Percentiles rank a stretch among this genome's conserved stretches.
phyloP scores from a whole-genome alignment of 2,888 invertebrate species.

The Lycaena phlaeas region DNA sequence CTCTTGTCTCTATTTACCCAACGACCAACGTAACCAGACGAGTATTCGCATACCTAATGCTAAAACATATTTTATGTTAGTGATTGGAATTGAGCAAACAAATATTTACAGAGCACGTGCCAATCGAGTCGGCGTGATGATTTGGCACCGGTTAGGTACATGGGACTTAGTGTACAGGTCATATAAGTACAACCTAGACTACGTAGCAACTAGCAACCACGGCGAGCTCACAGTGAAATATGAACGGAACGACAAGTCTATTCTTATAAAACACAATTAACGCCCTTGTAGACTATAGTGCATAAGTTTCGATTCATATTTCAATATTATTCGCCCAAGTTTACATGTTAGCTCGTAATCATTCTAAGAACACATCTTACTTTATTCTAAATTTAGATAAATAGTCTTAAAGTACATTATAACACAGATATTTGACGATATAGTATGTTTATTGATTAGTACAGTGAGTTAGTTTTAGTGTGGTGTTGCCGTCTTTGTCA shows the following conservation, averaged over 20 bases:
- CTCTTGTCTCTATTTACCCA: too few relatives aligned
- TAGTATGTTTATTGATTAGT: constrained; percentile 20
- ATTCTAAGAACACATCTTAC: too few relatives aligned
- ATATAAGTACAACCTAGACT: constrained; percentile 28
- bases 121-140: constrained; percentile 12
- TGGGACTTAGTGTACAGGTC: constrained; percentile 47
- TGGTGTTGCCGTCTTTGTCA: background rate
- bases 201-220: too few relatives aligned
- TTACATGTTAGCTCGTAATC: too few relatives aligned
- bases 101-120: constrained; percentile 1
- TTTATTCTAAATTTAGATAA: background rate
- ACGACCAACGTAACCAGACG: too few relatives aligned
- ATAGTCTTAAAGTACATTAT: constrained; percentile 39
- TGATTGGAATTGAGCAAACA: constrained; percentile 7
- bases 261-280: too few relatives aligned
- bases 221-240: too few relatives aligned
- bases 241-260: too few relatives aligned
- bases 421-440: constrained; percentile 65
- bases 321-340: too few relatives aligned
- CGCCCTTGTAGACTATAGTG: too few relatives aligned
- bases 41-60: too few relatives aligned
- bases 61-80: background rate
- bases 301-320: too few relatives aligned
- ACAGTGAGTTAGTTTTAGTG: constrained; percentile 12
- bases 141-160: constrained; percentile 66